phyloP scores from a whole-genome alignment of 2,888 invertebrate species.

The Pheosia gnoma region DNA sequence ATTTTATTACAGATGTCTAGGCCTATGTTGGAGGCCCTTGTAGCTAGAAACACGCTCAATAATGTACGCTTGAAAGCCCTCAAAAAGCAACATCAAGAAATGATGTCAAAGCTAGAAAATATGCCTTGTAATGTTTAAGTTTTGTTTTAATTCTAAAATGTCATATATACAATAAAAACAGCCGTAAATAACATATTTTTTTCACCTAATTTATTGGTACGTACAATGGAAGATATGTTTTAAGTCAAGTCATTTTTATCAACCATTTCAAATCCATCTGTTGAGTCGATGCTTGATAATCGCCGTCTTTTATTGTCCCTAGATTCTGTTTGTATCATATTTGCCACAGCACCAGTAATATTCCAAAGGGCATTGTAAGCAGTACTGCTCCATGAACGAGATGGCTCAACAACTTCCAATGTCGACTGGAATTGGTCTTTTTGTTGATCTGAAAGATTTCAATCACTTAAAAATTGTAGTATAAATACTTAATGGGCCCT shows the following conservation, averaged over 20 bases:
- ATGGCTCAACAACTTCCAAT: constrained; percentile 58
- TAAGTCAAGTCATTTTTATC: constrained; percentile 72
- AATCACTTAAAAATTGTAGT: constrained; percentile 5
- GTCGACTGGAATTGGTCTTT: constrained; percentile 63
- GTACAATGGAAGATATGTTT: constrained; percentile 24
- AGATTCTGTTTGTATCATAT: constrained; percentile 60
- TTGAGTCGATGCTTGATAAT: constrained; percentile 69
- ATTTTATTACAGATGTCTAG: constrained; percentile 70
- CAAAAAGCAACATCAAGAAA: constrained; percentile 74
- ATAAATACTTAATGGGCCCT: background rate
- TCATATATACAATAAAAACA: constrained; percentile 14
- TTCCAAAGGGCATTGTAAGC: constrained; percentile 72
- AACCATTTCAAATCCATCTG: constrained; percentile 80
- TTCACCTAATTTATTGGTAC: background rate
- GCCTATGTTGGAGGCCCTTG: constrained; percentile 78
- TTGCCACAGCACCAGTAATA: constrained; percentile 65
- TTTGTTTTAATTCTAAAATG: constrained; percentile 16
- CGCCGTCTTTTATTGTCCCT: constrained; percentile 59
- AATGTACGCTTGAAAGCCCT: constrained; percentile 70
- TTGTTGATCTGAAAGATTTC: constrained; percentile 59
- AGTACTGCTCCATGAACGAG: constrained; percentile 64
- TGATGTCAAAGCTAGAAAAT: constrained; percentile 74
- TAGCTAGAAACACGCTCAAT: constrained; percentile 72
- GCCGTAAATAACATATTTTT: background rate
- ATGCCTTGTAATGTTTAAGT: constrained; percentile 58